Percentiles rank a stretch among this genome's conserved stretches.
These are phyloP conservation scores for Agrochola circellaris DNA, from an alignment of 2,888 invertebrate species.

Conservation along the genomic window DNA sequence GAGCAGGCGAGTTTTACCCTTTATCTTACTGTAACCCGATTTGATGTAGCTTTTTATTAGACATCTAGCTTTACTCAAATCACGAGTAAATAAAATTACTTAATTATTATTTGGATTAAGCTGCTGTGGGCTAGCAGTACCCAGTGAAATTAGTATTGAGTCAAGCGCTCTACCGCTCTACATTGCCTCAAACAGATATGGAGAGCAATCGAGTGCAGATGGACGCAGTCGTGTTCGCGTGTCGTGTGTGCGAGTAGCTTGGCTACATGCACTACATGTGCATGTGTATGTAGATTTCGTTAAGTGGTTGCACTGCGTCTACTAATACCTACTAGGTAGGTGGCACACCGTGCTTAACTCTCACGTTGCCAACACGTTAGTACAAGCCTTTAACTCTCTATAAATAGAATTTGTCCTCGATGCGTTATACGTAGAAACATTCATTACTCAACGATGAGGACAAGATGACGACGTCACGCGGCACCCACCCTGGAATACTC, in stretches of 20 bases:
- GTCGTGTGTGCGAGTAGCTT: constrained; percentile 30
- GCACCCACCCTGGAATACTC: constrained; percentile 87
- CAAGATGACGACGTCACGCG: constrained; percentile 70
- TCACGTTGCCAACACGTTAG: constrained; percentile 58
- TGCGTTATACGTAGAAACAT: constrained; percentile 70
- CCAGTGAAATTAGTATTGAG: neutral
- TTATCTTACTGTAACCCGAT: neutral
- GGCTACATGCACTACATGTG: constrained; percentile 22
- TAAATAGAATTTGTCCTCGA: constrained; percentile 74
- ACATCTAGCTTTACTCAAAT: neutral
- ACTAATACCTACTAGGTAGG: constrained; percentile 59
- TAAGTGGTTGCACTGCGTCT: constrained; percentile 63
- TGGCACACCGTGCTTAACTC: constrained; percentile 57
- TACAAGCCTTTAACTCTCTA: constrained; percentile 66
- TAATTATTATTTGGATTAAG: constrained; percentile 2
- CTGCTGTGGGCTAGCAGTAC: neutral
- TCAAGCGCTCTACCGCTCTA: constrained; percentile 19
- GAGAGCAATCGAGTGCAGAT: constrained; percentile 47
- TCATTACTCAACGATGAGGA: constrained; percentile 73
- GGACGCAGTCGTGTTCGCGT: constrained; percentile 29
- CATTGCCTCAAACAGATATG: constrained; percentile 32
- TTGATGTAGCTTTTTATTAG: neutral
- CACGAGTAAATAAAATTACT: constrained; percentile 3
- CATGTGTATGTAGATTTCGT: constrained; percentile 54
- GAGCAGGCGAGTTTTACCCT: constrained; percentile 13